Evolutionary conservation across 2,797 vertebrate genomes (phyloP), one percentile per base, ranked within the genome.

Genomic region (Sphaeramia orbicularis): DNA sequence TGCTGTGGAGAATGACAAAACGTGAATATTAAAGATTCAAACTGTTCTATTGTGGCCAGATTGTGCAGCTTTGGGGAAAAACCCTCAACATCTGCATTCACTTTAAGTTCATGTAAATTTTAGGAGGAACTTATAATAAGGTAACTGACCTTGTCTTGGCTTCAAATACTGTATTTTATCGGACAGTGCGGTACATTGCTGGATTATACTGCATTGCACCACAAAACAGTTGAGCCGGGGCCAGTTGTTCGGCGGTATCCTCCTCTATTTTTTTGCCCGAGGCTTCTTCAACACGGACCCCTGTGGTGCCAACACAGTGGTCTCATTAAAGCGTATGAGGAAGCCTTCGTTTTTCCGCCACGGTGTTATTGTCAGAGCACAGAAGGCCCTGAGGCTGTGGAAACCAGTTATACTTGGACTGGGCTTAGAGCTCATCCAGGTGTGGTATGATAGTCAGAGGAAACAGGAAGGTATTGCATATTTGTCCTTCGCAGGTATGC

Each of bases 361-460:
- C 64, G 41, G 41, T 38, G 19, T 63, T 58, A 50, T 37, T 65
- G 65, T 77, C 68, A 32, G 40, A 66, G 42, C 21, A 21, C 71
- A 78, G 63, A 40, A 45, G 14, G 27, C 70, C 75, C 60, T 0
- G 11, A 54, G 66, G 76, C 64, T 50, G 60, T 54, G 54, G 69
- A 84, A 78, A 58, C 68, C 54, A 74, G 65, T 78, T 70, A 49
- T 58, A 58, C 63, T 55, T 67, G 68, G 66, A 59, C 52, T 7
- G 38, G 48, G 8, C 56, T 57, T 66, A 62, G 37, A 57, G 58
- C 49, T 65, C 47, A 57, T 64, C 63, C 74, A 79, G 71, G 80
- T 87, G 76, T 56, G 56, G 30, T 80, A 69, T 81, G 51, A 78
- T 76, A 70, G 73, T 48, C 45, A 58, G 61, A 60, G 37, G 35